Conservation (phyloP, 2,888 invertebrate genomes). For the Yponomeuta evonymella region DNA sequence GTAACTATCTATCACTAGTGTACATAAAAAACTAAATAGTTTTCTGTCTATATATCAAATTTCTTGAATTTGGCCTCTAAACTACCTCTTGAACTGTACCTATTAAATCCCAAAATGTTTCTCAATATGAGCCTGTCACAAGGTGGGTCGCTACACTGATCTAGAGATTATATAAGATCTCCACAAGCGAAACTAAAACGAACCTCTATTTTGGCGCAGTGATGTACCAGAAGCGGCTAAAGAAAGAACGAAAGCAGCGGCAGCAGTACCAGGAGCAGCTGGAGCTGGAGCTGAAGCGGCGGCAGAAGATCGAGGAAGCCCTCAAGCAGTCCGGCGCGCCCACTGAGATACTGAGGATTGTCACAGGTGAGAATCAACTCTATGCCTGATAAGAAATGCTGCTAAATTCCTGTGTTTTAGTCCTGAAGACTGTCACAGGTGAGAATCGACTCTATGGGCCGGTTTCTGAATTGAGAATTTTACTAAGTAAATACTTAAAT, state of each 20-base stretch:
- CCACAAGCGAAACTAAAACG: background rate
- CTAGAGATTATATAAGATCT: background rate
- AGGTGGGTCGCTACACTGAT: background rate
- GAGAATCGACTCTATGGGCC: too few species aligned
- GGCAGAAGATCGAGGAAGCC: constrained; percentile 87
- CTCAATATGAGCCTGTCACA: background rate
- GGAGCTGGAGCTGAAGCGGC: constrained; percentile 86
- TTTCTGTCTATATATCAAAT: too few species aligned
- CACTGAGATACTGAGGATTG: constrained; percentile 84
- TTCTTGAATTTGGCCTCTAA: too few species aligned
- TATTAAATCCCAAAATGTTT: too few species aligned
- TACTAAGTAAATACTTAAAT: too few species aligned
- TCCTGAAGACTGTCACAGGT: too few species aligned
- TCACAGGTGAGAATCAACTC: constrained; percentile 77
- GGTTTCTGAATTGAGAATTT: too few species aligned
- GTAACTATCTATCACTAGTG: too few species aligned
- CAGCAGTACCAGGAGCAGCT: constrained; percentile 91
- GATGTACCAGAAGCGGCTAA: constrained; percentile 91
- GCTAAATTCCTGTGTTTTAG: too few species aligned
- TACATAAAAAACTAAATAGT: too few species aligned
- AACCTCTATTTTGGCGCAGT: constrained; percentile 71
- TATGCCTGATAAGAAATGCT: too few species aligned
- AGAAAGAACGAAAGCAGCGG: constrained; percentile 89
- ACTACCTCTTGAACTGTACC: too few species aligned
- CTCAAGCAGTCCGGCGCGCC: constrained; percentile 85